phyloP scores from a whole-genome alignment of 2,797 vertebrate genomes.

The Mormyrus hasselquistii region DNA sequence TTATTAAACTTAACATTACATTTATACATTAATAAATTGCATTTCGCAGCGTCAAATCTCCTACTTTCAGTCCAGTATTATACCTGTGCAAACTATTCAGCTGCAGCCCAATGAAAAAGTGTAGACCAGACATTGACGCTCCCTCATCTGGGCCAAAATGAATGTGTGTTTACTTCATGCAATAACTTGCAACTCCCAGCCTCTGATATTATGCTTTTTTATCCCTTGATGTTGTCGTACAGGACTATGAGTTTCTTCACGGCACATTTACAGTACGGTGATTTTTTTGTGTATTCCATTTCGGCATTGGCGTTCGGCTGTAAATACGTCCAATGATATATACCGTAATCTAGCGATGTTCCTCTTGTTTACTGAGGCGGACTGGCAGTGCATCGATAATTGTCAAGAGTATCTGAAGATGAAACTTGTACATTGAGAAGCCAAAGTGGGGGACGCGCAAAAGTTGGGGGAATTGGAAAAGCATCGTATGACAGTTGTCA shows the following conservation, averaged over 20 bases:
- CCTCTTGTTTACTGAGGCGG: neutral
- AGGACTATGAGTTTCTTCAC: constrained; percentile 17
- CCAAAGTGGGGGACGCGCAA: neutral
- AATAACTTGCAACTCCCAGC: constrained; percentile 1
- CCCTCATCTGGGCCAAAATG: constrained; percentile 15
- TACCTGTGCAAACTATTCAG: constrained; percentile 63
- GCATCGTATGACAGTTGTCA: neutral
- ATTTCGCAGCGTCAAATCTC: constrained; percentile 52
- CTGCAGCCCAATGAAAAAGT: constrained; percentile 45
- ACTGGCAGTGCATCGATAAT: constrained; percentile 19
- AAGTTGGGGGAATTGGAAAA: neutral
- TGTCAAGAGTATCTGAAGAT: neutral
- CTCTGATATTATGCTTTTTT: neutral
- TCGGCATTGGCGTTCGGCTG: constrained; percentile 14
- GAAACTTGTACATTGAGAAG: constrained; percentile 2
- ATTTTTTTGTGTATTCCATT: constrained; percentile 14
- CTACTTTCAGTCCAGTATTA: constrained; percentile 53
- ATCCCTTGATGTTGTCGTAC: constrained; percentile 15
- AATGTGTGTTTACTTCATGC: constrained; percentile 11
- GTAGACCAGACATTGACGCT: constrained; percentile 40
- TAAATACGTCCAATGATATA: constrained; percentile 1
- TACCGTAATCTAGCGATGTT: neutral
- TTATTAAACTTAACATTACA: constrained; percentile 68
- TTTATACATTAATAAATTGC: constrained; percentile 61
- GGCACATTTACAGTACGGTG: constrained; percentile 17